phyloP scores from a whole-genome alignment of 2,113 vertebrate species.

The Hymenochirus boettgeri region DNA sequence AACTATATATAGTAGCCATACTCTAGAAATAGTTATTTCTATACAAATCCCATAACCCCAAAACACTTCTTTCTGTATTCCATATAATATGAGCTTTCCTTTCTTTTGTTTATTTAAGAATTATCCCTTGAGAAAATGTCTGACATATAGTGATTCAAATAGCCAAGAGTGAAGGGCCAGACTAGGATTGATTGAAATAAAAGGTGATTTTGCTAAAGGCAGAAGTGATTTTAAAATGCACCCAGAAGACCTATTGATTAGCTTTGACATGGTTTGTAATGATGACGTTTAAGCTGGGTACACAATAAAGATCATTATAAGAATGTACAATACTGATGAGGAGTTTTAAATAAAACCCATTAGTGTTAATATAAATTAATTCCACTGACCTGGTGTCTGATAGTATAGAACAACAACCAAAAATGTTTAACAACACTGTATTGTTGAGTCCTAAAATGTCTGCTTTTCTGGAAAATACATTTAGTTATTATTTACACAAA shows the following conservation, averaged over 20 bases:
- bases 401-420: too few relatives aligned
- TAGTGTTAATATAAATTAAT: too few relatives aligned
- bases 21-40: neutral
- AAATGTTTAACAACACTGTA: too few relatives aligned
- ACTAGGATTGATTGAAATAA: constrained; percentile 2
- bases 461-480: too few relatives aligned
- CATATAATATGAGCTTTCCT: neutral
- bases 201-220: neutral
- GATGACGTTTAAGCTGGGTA: too few relatives aligned
- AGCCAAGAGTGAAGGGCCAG: neutral
- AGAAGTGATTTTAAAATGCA: constrained; percentile 4
- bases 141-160: neutral
- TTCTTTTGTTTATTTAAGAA: neutral
- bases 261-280: too few relatives aligned
- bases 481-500: too few relatives aligned
- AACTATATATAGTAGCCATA: neutral
- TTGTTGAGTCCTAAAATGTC: too few relatives aligned
- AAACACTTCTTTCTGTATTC: neutral
- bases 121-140: neutral
- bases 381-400: too few relatives aligned
- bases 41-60: neutral
- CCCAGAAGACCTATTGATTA: constrained; percentile 32
- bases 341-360: too few relatives aligned
- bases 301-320: too few relatives aligned
- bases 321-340: too few relatives aligned